A percentile compares a stretch with the other conserved stretches of the same genome.
Evolutionary conservation across 1,140 invertebrate genomes (phyloP).

Genomic region (Augochlora pura): DNA sequence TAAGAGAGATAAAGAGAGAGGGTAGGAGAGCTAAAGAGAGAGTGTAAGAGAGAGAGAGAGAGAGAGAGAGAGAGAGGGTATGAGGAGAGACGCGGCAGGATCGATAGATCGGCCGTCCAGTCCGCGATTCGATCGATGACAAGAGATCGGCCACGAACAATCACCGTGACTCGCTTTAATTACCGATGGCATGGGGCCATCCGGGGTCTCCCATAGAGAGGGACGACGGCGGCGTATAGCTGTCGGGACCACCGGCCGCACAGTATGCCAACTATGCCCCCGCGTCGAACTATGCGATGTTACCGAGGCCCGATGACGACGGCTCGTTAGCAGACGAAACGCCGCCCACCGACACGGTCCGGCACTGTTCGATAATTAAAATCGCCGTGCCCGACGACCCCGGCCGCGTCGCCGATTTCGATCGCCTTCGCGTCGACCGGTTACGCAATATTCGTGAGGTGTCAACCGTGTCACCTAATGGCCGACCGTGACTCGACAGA

Average conservation of each 20-base stretch:
- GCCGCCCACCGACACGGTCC: conserved; percentile 48
- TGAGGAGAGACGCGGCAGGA: not conserved
- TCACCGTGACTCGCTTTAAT: conserved; percentile 72
- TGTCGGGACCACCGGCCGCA: conserved; percentile 59
- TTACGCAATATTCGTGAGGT: conserved; percentile 52
- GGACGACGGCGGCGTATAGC: conserved; percentile 22
- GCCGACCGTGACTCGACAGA: conserved; percentile 3
- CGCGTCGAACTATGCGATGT: conserved; percentile 24
- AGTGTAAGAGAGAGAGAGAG: no score
- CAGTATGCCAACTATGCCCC: conserved; percentile 65
- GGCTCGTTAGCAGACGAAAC: conserved; percentile 64
- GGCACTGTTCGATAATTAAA: conserved; percentile 58
- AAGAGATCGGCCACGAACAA: conserved; percentile 67
- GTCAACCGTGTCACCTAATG: conserved; percentile 15
- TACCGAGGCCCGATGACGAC: conserved; percentile 40
- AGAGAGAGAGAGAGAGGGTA: no score
- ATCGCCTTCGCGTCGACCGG: not conserved
- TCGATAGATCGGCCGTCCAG: conserved; percentile 41
- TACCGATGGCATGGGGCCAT: conserved; percentile 48
- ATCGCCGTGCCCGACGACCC: not conserved
- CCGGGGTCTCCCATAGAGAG: conserved; percentile 41
- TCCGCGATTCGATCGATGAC: conserved; percentile 64
- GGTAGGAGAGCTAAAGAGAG: no score
- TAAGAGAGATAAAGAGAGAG: no score
- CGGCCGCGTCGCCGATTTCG: conserved; percentile 12